A percentile compares a stretch with the other conserved stretches of the same genome.
Conservation (phyloP, 2,797 vertebrate genomes). For the Luscinia megarhynchos region DNA sequence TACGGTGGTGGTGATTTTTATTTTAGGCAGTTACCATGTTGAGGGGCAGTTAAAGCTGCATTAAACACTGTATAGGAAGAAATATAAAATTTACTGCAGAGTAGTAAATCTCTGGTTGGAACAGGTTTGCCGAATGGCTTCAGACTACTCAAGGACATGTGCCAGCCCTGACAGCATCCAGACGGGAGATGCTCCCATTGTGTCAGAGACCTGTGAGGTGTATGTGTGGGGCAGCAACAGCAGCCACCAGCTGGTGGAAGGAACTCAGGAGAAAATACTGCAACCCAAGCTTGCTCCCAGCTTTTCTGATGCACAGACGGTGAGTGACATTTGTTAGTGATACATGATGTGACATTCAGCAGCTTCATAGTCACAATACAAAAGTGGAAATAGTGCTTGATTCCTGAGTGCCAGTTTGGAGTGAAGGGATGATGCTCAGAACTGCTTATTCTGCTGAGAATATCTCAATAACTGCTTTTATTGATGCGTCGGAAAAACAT, state of each 20-base stretch:
- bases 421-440: background rate
- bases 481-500: background rate
- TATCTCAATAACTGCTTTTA: background rate
- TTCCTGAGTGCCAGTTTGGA: background rate
- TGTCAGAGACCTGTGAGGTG: conserved; percentile 96
- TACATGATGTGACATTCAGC: background rate
- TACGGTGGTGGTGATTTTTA: background rate
- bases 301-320: conserved; percentile 86
- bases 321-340: conserved; percentile 64
- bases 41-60: background rate
- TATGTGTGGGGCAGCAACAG: conserved; percentile 90
- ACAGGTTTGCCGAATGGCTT: conserved; percentile 97
- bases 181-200: conserved; percentile 88
- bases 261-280: conserved; percentile 86
- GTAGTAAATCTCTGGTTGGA: background rate
- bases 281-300: conserved; percentile 86
- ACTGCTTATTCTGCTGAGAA: background rate
- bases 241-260: conserved; percentile 86
- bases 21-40: background rate
- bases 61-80: background rate
- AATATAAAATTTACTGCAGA: background rate
- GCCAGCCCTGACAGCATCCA: conserved; percentile 97
- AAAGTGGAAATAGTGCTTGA: background rate
- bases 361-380: background rate
- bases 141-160: conserved; percentile 96